phyloP scores from a whole-genome alignment of 2,113 vertebrate genomes.

The Dasyprocta punctata region DNA sequence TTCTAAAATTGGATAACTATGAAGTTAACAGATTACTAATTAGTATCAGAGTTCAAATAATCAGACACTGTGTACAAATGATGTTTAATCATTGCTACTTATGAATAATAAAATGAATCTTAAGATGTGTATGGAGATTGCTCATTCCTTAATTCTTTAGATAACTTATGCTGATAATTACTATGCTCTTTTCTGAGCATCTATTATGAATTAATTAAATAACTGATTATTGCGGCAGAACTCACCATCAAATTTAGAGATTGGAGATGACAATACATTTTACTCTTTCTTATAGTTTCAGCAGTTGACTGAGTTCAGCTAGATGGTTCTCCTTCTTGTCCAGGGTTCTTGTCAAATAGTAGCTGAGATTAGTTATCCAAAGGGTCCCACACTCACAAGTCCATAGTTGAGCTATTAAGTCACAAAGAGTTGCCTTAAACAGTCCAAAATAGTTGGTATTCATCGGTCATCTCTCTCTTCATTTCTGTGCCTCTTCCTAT shows the following conservation, averaged over 20 bases:
- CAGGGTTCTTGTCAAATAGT: not conserved
- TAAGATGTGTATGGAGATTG: not conserved
- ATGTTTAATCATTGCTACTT: not conserved
- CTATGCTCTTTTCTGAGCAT: not conserved
- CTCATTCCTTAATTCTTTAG: not conserved
- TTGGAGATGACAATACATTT: not conserved
- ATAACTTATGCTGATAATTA: not conserved
- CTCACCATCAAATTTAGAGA: not conserved
- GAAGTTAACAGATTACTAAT: not conserved
- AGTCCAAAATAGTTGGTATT: not conserved
- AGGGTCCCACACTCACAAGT: too few species aligned
- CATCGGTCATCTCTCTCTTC: not conserved
- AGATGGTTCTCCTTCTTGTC: not conserved
- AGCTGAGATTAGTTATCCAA: too few species aligned
- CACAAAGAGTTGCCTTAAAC: too few species aligned
- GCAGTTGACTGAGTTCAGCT: not conserved
- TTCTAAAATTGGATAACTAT: not conserved
- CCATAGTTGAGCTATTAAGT: not conserved
- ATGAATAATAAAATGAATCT: not conserved
- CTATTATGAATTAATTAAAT: not conserved
- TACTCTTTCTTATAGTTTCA: not conserved
- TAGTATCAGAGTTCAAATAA: not conserved
- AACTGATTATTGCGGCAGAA: not conserved
- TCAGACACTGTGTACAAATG: not conserved
- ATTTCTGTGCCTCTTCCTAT: too few species aligned